phyloP scores from a whole-genome alignment of 2,113 vertebrate genomes.

The Cebus imitator region DNA sequence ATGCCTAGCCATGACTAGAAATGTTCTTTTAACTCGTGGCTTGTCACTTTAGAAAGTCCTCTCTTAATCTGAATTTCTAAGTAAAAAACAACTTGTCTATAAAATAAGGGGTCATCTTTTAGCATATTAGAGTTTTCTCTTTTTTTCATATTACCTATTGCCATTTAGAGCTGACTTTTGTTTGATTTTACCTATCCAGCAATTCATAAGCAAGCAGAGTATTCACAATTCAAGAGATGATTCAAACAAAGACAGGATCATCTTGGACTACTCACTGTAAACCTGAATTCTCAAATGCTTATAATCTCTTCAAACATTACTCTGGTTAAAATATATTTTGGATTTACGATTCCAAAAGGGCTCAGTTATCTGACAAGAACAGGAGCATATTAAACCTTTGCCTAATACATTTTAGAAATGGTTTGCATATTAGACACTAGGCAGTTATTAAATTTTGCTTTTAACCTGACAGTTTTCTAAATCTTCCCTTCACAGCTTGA shows the following conservation, averaged over 20 bases:
- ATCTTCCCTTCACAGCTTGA: conserved; percentile 52
- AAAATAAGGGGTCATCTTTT: conserved; percentile 14
- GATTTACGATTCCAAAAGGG: conserved; percentile 52
- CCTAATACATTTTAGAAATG: conserved; percentile 57
- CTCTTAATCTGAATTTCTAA: conserved; percentile 28
- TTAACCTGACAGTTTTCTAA: conserved; percentile 57
- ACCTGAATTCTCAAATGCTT: conserved; percentile 50
- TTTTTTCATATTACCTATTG: background rate
- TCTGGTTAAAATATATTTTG: conserved; percentile 29
- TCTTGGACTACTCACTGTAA: conserved; percentile 30
- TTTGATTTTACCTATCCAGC: conserved; percentile 31
- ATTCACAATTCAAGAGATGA: conserved; percentile 20
- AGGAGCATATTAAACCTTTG: conserved; percentile 55
- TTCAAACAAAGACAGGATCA: conserved; percentile 50
- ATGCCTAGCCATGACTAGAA: background rate
- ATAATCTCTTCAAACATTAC: conserved; percentile 54
- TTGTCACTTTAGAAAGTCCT: background rate
- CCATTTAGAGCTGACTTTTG: conserved; percentile 26
- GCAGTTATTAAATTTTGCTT: conserved; percentile 58
- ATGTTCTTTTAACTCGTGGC: background rate
- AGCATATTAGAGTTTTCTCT: background rate
- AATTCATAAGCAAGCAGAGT: background rate
- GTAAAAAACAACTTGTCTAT: background rate
- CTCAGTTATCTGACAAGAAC: conserved; percentile 56
- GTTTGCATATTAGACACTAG: conserved; percentile 24